Evolutionary conservation across 1,140 invertebrate genomes (phyloP), one percentile per base, ranked within the genome.

Genomic region (Macrostomum lignano): DNA sequence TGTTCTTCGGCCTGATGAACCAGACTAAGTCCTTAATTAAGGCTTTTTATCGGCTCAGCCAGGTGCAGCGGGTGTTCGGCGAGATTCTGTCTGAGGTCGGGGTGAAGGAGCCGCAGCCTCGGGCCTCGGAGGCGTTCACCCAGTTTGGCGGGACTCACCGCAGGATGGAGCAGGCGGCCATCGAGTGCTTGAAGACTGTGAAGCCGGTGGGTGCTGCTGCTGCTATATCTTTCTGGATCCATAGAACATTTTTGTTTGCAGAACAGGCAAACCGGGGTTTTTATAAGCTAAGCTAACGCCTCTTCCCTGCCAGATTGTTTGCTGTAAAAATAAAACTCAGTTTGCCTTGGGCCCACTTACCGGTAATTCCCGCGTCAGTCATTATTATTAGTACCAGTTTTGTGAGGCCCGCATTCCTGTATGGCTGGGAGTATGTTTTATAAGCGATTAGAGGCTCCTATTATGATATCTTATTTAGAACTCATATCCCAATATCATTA

Each of bases 61-160:
- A 71, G 44, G 65, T 71, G 32, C 70, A 73, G 44, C 72, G 70
- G 67, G 65, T 70, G 15, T 77, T 96, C 58, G 86, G 86, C 1
- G 81, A 93, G 48, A 71, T 77, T 9, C 93, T 94, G 58, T 71
- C 75, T 9, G 67, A 67, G 13, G 84, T 96, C 48, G 86, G 82
- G 6, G 82, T 86, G 0, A 64, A 79, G 38, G 88, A 96, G 49
- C 79, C 82, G 0, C 84, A 94, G 49, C 72, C 76, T 2, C 64
- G 74, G 35, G 84, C 86, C 0, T 86, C 78, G 37, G 77, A 93
- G 54, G 82, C 81, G 0, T 96, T 94, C 48, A 68, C 74, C 23
- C 70, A 73, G 41, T 94, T 94, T 60, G 86, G 81, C 0, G 77
- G 91, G 40, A 75, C 79, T 41, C 86, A 96, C 47, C 61, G 82